A percentile compares a stretch with the other conserved stretches of the same genome.
phyloP scores from a whole-genome alignment of 2,797 vertebrate species.

The Periparus ater region DNA sequence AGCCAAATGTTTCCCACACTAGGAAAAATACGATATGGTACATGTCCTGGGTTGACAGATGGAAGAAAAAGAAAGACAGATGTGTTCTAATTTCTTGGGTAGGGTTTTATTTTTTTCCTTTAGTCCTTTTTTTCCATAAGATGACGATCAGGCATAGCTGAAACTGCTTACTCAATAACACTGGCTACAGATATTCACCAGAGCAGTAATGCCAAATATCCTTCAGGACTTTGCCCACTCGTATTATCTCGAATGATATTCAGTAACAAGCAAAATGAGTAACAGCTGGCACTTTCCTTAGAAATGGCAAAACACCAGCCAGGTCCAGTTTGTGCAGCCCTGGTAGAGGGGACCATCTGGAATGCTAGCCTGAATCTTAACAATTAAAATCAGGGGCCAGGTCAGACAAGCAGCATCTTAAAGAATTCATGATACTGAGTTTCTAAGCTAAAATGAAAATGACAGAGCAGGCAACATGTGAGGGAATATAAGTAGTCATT shows the following conservation, averaged over 20 bases:
- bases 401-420: slow-evolving; percentile 28
- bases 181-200: slow-evolving; percentile 2
- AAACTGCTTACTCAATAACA: slow-evolving; percentile 23
- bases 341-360: slow-evolving; percentile 28
- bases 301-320: neutral
- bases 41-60: slow-evolving; percentile 51
- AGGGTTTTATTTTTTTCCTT: neutral
- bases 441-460: slow-evolving; percentile 60
- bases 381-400: slow-evolving; percentile 46
- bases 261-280: slow-evolving; percentile 1
- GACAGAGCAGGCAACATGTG: slow-evolving; percentile 41
- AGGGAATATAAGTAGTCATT: neutral
- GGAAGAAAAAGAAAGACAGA: slow-evolving; percentile 63
- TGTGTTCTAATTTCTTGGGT: slow-evolving; percentile 59
- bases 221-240: slow-evolving; percentile 35
- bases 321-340: neutral
- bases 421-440: slow-evolving; percentile 54
- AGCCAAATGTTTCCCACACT: slow-evolving; percentile 6
- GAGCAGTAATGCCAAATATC: slow-evolving; percentile 26
- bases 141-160: neutral
- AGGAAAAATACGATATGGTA: neutral
- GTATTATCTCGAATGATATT: neutral
- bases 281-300: slow-evolving; percentile 43
- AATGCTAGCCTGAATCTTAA: slow-evolving; percentile 48
- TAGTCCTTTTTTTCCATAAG: neutral